phyloP scores from a whole-genome alignment of 2,797 vertebrate genomes.

The Cyclopterus lumpus region DNA sequence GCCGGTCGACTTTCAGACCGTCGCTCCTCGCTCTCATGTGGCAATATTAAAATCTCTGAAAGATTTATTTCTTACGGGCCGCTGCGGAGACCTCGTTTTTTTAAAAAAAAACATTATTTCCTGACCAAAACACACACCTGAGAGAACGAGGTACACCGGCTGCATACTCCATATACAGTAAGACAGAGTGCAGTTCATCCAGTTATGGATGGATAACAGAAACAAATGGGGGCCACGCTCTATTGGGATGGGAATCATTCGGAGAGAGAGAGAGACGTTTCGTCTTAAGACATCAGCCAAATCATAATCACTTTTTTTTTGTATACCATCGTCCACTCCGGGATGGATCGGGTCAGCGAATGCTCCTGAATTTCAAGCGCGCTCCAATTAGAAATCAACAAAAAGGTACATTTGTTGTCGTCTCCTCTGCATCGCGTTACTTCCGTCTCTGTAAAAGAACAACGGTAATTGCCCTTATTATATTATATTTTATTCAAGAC shows the following conservation, averaged over 20 bases:
- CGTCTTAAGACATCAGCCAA: constrained; percentile 8
- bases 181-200: constrained; percentile 50
- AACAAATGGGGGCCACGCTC: constrained; percentile 10
- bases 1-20: constrained; percentile 79
- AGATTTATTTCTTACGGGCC: constrained; percentile 80
- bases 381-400: constrained; percentile 73
- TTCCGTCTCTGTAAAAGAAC: constrained; percentile 61
- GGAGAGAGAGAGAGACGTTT: too few relatives aligned
- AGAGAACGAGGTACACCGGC: constrained; percentile 28
- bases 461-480: too few relatives aligned
- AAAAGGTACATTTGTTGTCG: constrained; percentile 63
- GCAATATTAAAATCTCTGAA: constrained; percentile 82
- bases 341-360: constrained; percentile 45
- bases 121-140: constrained; percentile 69
- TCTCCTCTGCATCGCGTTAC: constrained; percentile 52
- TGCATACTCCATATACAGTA: background rate
- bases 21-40: constrained; percentile 75
- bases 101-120: constrained; percentile 75
- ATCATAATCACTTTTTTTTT: constrained; percentile 11
- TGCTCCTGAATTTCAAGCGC: constrained; percentile 70
- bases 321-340: constrained; percentile 13
- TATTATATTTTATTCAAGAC: background rate
- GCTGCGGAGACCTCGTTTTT: constrained; percentile 65
- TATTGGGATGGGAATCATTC: constrained; percentile 10
- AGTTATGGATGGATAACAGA: constrained; percentile 39